phyloP scores from a whole-genome alignment of 2,113 vertebrate genomes.

The Myanophis thanlyinensis region DNA sequence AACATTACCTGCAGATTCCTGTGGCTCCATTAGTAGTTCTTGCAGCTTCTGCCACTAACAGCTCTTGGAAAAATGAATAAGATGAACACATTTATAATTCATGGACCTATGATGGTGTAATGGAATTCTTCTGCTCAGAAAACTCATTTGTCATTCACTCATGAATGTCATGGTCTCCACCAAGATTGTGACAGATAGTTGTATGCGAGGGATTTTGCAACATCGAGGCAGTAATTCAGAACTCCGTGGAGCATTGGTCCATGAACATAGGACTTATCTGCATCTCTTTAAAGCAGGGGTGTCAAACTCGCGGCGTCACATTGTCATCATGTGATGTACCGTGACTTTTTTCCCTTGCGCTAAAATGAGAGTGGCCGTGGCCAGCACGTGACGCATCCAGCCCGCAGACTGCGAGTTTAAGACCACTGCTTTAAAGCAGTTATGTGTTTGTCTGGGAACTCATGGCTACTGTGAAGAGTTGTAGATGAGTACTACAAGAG shows the following conservation, averaged over 20 bases:
- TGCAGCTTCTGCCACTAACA: conserved; percentile 42
- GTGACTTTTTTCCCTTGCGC: too few relatives aligned
- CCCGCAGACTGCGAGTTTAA: too few relatives aligned
- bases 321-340: too few relatives aligned
- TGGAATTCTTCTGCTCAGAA: conserved; percentile 62
- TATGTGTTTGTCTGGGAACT: not conserved
- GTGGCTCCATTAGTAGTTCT: conserved; percentile 28
- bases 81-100: conserved; percentile 66
- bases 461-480: not conserved
- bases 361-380: too few relatives aligned
- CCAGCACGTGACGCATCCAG: too few relatives aligned
- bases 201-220: conserved; percentile 52
- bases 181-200: conserved; percentile 66
- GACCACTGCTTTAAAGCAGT: not conserved
- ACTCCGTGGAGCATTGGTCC: not conserved
- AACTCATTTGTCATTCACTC: conserved; percentile 65
- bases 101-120: conserved; percentile 52
- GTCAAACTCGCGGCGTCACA: too few relatives aligned
- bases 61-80: conserved; percentile 51
- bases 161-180: conserved; percentile 53
- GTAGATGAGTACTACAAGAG: too few relatives aligned
- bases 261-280: not conserved
- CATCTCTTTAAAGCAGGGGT: not conserved
- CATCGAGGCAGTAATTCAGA: conserved; percentile 46
- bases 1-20: not conserved